phyloP scores from a whole-genome alignment of 2,113 vertebrate genomes.

The Irena cyanogastra region DNA sequence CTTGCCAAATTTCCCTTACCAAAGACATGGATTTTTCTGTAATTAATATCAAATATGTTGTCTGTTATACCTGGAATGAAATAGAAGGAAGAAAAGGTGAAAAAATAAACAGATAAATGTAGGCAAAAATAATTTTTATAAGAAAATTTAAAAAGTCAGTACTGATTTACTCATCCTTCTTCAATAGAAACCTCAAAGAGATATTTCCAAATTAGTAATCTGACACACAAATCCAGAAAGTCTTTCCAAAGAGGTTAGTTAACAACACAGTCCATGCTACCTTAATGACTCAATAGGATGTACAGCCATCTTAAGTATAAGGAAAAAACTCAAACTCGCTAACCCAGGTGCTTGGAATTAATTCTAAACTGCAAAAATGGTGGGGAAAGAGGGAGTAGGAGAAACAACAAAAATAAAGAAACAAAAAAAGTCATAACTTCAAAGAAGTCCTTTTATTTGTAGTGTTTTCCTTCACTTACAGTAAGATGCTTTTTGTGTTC shows the following conservation, averaged over 20 bases:
- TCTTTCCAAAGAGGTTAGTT: neutral
- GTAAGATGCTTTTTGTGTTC: neutral
- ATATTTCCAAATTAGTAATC: neutral
- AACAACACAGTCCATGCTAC: neutral
- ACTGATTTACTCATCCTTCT: neutral
- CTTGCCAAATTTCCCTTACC: neutral
- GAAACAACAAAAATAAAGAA: neutral
- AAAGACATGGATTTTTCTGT: neutral
- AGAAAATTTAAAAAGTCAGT: neutral
- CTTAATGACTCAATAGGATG: neutral
- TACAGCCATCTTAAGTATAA: neutral
- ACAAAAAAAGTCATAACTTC: neutral
- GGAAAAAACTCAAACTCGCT: fast-evolving
- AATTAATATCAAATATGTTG: neutral
- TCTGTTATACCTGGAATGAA: neutral
- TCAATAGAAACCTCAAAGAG: neutral
- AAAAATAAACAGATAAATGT: neutral
- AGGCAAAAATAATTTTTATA: neutral
- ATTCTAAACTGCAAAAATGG: neutral
- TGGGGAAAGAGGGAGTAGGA: neutral
- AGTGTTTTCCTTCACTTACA: neutral
- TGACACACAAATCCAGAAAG: neutral
- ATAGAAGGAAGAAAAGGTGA: neutral
- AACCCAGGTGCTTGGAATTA: neutral
- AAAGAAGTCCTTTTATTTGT: neutral